Percentiles rank a stretch among this genome's conserved stretches.
phyloP scores from a whole-genome alignment of 2,797 vertebrate species.

The Okamejei kenojei region DNA sequence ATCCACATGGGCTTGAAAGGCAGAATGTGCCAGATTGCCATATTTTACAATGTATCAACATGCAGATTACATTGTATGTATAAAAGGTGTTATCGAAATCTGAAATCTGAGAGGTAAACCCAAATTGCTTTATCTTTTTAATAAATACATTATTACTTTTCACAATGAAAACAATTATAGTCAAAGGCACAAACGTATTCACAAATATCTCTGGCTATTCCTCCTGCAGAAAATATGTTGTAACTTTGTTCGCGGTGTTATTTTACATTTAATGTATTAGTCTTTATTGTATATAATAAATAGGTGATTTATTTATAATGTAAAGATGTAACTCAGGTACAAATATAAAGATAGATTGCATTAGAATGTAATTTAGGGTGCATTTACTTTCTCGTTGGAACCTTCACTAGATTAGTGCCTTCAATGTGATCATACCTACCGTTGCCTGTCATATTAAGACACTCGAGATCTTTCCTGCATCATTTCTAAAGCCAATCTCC shows the following conservation, averaged over 20 bases:
- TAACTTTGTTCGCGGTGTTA: not conserved
- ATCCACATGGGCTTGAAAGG: not conserved
- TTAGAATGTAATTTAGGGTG: not conserved
- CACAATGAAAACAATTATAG: not conserved
- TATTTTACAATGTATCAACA: not conserved
- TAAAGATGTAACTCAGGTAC: not conserved
- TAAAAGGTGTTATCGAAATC: not conserved
- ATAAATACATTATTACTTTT: not conserved
- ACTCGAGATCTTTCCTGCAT: not conserved
- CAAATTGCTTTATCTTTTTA: not conserved
- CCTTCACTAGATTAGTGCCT: not conserved
- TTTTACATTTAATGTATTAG: not conserved
- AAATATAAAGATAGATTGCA: not conserved
- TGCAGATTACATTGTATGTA: not conserved
- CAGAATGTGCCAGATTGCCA: not conserved
- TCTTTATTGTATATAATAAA: not conserved
- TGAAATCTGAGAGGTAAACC: not conserved
- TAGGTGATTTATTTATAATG: not conserved
- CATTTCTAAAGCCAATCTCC: not conserved
- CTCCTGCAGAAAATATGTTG: not conserved
- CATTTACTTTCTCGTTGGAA: not conserved
- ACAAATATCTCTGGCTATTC: not conserved
- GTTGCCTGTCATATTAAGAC: not conserved
- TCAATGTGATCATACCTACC: not conserved
- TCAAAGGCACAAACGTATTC: not conserved